phyloP scores from a whole-genome alignment of 2,797 vertebrate genomes.

The Sphenodon punctatus region DNA sequence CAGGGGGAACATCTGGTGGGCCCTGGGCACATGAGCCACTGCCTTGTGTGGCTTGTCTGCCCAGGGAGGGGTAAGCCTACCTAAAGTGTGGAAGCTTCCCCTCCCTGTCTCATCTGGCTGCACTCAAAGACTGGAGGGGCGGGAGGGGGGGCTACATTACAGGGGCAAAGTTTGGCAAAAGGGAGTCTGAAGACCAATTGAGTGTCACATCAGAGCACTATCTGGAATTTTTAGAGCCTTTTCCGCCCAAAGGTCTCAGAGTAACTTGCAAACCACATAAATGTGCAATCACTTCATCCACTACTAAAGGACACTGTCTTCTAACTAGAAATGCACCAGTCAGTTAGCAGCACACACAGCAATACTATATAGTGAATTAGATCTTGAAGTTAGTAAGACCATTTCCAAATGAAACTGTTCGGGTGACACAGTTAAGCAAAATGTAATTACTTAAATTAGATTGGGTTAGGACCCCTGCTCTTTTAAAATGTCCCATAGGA shows the following conservation, averaged over 20 bases:
- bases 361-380: neutral
- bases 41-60: too few relatives aligned
- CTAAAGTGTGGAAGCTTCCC: too few relatives aligned
- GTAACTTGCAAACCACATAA: neutral
- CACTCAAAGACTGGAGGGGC: too few relatives aligned
- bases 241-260: slow-evolving; percentile 33
- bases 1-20: too few relatives aligned
- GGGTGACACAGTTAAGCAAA: slow-evolving; percentile 15
- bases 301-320: neutral
- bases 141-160: too few relatives aligned
- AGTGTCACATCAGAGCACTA: neutral
- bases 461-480: neutral
- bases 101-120: too few relatives aligned
- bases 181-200: neutral
- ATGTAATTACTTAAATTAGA: slow-evolving; percentile 11
- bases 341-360: neutral
- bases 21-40: too few relatives aligned
- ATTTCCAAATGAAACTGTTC: slow-evolving; percentile 10
- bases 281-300: neutral
- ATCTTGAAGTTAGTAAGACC: slow-evolving; percentile 22
- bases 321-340: neutral
- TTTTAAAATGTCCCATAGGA: slow-evolving; percentile 14
- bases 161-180: slow-evolving; percentile 25
- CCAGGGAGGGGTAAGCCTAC: too few relatives aligned
- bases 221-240: neutral